Base-by-base conservation (phyloP, 2,113 vertebrate species). In the Donacobius atricapilla region DNA sequence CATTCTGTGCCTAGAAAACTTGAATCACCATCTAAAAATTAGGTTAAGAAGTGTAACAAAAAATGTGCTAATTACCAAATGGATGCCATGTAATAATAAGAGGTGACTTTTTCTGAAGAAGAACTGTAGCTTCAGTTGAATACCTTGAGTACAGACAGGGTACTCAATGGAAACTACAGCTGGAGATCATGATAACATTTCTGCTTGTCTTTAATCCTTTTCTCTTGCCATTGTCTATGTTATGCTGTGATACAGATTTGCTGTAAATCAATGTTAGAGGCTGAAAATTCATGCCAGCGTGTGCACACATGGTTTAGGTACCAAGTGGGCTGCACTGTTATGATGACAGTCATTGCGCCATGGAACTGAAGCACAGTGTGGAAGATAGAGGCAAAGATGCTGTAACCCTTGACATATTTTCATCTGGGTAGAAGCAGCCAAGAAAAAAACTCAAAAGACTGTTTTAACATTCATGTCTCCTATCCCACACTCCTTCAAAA, bases 11-110 rank as follows among this genome's bases (percentile, higher is more conserved):
- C 68, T 80, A 88, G 68, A 80, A 90, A 94, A 90, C 27, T 90
- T 96, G 71, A 94, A 95, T 87, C 28, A 83, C 44, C 9, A 8
- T 31, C 31, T 92, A 51, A 95, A 87, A 86, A 89, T 79, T 72
- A 30, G 18, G 22, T 79, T 93, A 95, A 94, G 51, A 87, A 91
- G n/a, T 57, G 88, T 76, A 91, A 92, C 51, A 93, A 82, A 93
- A 86, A 64, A 28, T 85, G 83, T 78, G 81, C 27, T 89, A 82
- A 92, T 96, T 95, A 53, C 42, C 33, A 75, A 86, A 68, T 42
- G 4, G 42, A 66, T 66, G 40, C 33, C 35, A 5, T 39, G 50
- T 53, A 44, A 79, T 95, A 90, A 76, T 65, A 68, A 18, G 53
- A 95, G 91, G 73, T 76, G 16, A 50, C 18, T 86, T 70, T 69